Base-by-base conservation (phyloP, 2,888 invertebrate genomes). In the Heteromurus nitidus region DNA sequence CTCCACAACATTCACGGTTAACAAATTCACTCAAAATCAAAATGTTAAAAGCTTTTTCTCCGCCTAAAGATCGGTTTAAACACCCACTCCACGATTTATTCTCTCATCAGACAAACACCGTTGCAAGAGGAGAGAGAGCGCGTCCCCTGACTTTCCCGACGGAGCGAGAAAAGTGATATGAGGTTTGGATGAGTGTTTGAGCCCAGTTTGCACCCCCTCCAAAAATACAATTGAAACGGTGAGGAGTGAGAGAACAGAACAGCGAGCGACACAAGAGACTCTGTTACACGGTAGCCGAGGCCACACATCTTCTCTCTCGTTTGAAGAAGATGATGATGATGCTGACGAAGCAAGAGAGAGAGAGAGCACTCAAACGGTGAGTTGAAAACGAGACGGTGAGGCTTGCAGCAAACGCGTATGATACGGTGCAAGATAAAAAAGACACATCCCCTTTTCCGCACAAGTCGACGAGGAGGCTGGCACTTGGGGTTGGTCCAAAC, bases 381-480 rank as follows among this genome's bases (percentile, higher is more conserved):
- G 36, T 26, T 7, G 24, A 28, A 58, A 26, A 26, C 50, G 50
- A 11, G 50, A 50, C 50, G 50, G 50, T 50, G 50, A 68, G 22
- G 53, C 24, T 26, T 31, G 50, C 26, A 9, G 36, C 13, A 36
- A 9, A 36, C 13, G 13, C 13, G 36, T 36, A 13, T 36, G 36
- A 9, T 5, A 9, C 7, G 5, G 36, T 36, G 36, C 36, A 36
- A 5, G 36, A 13, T 36, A 9, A 13, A 36, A 1, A 31, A 72
- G 73, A 73, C 80, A 73, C 80, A 36, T 31, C 79, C 80, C 73
- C 67, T 58, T 80, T 80, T 80, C 80, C 24, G 67, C 80, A 73
- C 80, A 80, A 80, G 44, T 68, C 67, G 73, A 67, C 73, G 60
- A 80, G 80, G 80, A 80, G 80, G 80, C 44, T 68, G 80, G 80